phyloP scores from a whole-genome alignment of 2,113 vertebrate genomes.

The Rhinolophus ferrumequinum region DNA sequence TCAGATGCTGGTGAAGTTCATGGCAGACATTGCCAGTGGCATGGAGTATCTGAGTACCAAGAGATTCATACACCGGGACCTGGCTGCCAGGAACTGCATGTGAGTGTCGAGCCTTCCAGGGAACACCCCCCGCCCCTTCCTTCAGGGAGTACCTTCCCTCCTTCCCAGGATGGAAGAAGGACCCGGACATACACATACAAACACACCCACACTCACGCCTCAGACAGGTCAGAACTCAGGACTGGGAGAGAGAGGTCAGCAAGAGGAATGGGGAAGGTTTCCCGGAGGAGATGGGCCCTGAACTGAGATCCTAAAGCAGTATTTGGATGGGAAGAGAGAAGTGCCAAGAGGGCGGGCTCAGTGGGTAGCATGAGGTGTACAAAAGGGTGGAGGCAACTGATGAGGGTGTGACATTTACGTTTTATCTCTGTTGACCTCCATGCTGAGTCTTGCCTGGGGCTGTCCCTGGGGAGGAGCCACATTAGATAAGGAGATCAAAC shows the following conservation, averaged over 20 bases:
- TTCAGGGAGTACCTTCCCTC: background rate
- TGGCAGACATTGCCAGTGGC: conserved; percentile 93
- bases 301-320: background rate
- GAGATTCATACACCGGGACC: conserved; percentile 94
- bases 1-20: conserved; percentile 95
- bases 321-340: background rate
- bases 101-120: conserved; percentile 75
- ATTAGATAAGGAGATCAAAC: background rate
- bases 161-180: background rate
- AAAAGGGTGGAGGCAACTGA: background rate
- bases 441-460: background rate
- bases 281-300: background rate
- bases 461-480: background rate
- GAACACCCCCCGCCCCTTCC: background rate
- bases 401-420: background rate
- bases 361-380: background rate
- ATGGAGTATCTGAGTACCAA: conserved; percentile 95
- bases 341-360: background rate
- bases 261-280: background rate
- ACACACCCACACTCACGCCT: background rate
- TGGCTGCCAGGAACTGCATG: conserved; percentile 96
- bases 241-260: background rate
- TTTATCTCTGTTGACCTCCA: background rate
- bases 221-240: background rate
- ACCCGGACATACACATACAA: background rate